phyloP scores from a whole-genome alignment of 2,888 invertebrate genomes.

The Chironomus tentans region DNA sequence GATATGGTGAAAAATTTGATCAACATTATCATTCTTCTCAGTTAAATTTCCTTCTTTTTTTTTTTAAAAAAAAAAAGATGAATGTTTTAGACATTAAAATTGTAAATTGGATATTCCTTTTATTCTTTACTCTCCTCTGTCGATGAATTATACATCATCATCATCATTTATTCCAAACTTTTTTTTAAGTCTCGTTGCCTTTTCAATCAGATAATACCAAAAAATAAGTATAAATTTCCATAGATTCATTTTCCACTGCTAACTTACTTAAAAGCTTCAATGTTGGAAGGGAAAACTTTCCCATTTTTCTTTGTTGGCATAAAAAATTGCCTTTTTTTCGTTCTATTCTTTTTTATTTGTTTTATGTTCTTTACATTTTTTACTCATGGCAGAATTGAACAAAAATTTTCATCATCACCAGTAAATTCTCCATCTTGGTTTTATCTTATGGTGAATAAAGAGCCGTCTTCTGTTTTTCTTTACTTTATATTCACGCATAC shows the following conservation, averaged over 20 bases:
- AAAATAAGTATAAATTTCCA: slow-evolving; percentile 8
- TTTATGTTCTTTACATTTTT: neutral
- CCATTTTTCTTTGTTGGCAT: neutral
- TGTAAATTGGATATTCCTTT: slow-evolving; percentile 9
- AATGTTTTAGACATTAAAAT: neutral
- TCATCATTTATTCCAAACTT: slow-evolving; percentile 1
- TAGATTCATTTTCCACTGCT: neutral
- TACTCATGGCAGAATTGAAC: neutral
- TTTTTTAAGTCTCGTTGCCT: neutral
- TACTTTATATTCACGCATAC: neutral
- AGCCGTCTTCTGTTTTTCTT: neutral
- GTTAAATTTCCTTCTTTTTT: too few species aligned
- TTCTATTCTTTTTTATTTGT: neutral
- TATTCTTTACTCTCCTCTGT: neutral
- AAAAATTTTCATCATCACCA: neutral
- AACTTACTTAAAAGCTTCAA: neutral
- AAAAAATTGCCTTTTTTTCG: neutral
- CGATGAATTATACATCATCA: slow-evolving; percentile 11
- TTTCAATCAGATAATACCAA: neutral
- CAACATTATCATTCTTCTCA: neutral
- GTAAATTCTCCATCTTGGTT: neutral
- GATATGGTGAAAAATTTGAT: neutral
- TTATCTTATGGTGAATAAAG: neutral
- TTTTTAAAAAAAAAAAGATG: neutral
- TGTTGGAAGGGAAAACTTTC: neutral